Conservation (phyloP, 1,140 invertebrate species). For the Drosophila littoralis region DNA sequence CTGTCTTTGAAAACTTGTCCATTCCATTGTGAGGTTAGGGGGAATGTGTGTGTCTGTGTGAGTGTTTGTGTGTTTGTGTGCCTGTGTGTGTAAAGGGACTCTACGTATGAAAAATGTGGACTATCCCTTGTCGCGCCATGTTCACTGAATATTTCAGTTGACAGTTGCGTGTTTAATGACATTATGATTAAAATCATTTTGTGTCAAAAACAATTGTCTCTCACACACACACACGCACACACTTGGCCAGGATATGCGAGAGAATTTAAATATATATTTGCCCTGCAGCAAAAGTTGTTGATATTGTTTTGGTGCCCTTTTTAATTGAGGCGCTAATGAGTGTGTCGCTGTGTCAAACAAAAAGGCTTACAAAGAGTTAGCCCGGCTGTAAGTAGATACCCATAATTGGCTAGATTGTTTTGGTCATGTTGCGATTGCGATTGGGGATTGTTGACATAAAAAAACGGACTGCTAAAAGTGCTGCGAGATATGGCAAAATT, state of each 20-base stretch:
- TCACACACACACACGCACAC: slow-evolving; percentile 45
- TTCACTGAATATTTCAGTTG: slow-evolving; percentile 53
- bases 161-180: slow-evolving; percentile 78
- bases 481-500: background rate
- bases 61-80: background rate
- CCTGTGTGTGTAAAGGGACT: background rate
- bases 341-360: slow-evolving; percentile 41
- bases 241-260: slow-evolving; percentile 9
- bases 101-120: background rate
- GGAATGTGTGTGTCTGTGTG: background rate
- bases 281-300: slow-evolving; percentile 21
- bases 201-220: slow-evolving; percentile 79
- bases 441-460: background rate
- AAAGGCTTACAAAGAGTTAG: slow-evolving; percentile 33
- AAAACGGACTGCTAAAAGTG: background rate
- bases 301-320: slow-evolving; percentile 43
- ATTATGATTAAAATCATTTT: slow-evolving; percentile 82
- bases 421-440: slow-evolving; percentile 10
- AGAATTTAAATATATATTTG: slow-evolving; percentile 33
- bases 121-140: slow-evolving; percentile 39
- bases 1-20: slow-evolving; percentile 24
- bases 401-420: slow-evolving; percentile 58
- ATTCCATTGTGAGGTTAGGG: slow-evolving; percentile 7
- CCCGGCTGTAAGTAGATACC: background rate
- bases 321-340: slow-evolving; percentile 62